These are phyloP conservation scores for Hymenochirus boettgeri DNA, from an alignment of 2,113 vertebrate species.

Conservation along the genomic window DNA sequence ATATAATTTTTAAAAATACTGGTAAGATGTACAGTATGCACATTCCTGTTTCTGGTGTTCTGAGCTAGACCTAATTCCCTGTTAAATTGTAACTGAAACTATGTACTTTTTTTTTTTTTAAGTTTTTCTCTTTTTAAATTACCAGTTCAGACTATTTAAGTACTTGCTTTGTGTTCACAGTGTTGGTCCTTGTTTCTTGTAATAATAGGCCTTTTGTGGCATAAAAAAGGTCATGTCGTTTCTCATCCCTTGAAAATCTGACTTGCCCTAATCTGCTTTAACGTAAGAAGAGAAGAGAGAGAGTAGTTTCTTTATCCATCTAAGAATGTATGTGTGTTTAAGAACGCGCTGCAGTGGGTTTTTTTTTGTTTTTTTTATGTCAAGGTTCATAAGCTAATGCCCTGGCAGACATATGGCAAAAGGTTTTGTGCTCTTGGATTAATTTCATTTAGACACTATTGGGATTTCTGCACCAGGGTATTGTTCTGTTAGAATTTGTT, in stretches of 20 bases:
- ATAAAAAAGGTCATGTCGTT: constrained; percentile 17
- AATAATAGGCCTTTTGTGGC: constrained; percentile 26
- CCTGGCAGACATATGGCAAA: neutral
- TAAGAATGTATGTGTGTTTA: constrained; percentile 34
- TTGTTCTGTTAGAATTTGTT: too few species aligned
- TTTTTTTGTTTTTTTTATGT: too few species aligned
- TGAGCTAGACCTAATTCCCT: too few species aligned
- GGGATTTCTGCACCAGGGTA: too few species aligned
- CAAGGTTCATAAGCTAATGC: constrained; percentile 3
- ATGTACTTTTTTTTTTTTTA: too few species aligned
- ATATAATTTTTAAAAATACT: too few species aligned
- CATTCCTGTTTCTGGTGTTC: too few species aligned
- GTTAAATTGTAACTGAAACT: too few species aligned
- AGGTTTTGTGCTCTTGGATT: neutral
- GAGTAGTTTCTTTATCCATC: constrained; percentile 9
- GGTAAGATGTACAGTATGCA: too few species aligned
- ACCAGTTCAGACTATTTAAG: constrained; percentile 9
- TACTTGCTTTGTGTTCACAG: constrained; percentile 24
- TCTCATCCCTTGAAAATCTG: constrained; percentile 13
- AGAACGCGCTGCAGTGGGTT: constrained; percentile 6
- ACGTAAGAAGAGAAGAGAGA: constrained; percentile 2
- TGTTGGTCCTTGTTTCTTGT: constrained; percentile 24
- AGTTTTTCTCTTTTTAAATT: constrained; percentile 18
- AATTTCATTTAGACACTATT: too few species aligned
- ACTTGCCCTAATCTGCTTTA: constrained; percentile 28